Conservation (phyloP, 2,797 vertebrate species). For the Picus viridis region DNA sequence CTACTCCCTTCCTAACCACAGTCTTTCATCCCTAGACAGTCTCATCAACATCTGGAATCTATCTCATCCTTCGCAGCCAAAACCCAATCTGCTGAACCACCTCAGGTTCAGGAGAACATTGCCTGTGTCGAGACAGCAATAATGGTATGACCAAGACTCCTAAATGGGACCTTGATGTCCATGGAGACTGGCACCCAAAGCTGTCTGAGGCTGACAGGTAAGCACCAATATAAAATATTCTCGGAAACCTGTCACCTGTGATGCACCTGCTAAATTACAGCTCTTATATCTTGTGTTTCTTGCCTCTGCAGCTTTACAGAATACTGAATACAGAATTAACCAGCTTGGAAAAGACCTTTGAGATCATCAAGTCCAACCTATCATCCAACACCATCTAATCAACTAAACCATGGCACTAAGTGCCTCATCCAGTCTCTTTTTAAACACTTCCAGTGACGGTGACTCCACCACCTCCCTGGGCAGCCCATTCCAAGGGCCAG, state of each 20-base stretch:
- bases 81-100: background rate
- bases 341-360: too few relatives aligned
- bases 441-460: too few relatives aligned
- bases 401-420: too few relatives aligned
- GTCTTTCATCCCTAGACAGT: slow-evolving; percentile 5
- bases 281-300: background rate
- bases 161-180: background rate
- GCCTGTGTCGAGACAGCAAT: background rate
- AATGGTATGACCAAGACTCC: background rate
- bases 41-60: slow-evolving; percentile 8
- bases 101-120: background rate
- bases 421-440: too few relatives aligned
- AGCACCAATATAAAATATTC: background rate
- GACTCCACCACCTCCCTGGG: too few relatives aligned
- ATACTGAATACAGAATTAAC: too few relatives aligned
- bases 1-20: background rate
- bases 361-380: too few relatives aligned
- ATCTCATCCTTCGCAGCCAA: background rate
- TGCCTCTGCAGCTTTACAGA: background rate
- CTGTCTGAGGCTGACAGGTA: background rate
- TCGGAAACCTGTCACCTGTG: background rate
- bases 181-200: background rate
- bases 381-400: too few relatives aligned
- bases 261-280: background rate
- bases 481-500: too few relatives aligned